Percentiles rank a stretch among this genome's conserved stretches.
Conservation (phyloP, 2,797 vertebrate genomes). For the Mycteria americana region DNA sequence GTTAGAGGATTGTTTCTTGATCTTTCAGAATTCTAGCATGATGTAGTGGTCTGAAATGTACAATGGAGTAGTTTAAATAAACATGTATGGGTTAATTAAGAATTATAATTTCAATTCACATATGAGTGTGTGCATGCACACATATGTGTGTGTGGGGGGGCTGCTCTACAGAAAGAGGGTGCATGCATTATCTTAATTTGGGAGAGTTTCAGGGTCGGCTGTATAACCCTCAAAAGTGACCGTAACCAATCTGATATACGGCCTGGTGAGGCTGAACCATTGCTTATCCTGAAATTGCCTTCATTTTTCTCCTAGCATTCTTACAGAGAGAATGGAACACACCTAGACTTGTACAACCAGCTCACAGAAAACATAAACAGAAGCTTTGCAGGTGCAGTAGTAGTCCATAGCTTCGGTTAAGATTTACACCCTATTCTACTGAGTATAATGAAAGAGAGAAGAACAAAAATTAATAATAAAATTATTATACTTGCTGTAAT, state of each 20-base stretch:
- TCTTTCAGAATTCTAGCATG: neutral
- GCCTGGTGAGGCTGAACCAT: neutral
- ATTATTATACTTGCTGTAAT: neutral
- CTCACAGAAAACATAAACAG: neutral
- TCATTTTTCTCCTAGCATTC: neutral
- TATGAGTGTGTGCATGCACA: neutral
- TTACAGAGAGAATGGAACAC: neutral
- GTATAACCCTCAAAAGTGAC: neutral
- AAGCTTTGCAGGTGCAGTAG: neutral
- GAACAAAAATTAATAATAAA: neutral
- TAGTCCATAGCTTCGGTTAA: neutral
- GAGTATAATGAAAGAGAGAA: neutral
- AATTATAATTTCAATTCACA: neutral
- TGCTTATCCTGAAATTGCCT: neutral
- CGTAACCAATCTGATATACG: neutral
- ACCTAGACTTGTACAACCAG: neutral
- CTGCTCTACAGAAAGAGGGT: neutral
- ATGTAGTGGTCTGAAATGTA: neutral
- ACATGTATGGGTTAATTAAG: neutral
- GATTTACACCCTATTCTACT: neutral
- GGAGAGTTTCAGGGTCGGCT: neutral
- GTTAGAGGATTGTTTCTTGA: neutral
- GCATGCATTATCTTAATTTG: neutral
- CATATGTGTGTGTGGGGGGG: too few relatives aligned
- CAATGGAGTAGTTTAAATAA: neutral